Evolutionary conservation across 2,797 vertebrate species (phyloP).

Genomic region (Rachycentron canadum): DNA sequence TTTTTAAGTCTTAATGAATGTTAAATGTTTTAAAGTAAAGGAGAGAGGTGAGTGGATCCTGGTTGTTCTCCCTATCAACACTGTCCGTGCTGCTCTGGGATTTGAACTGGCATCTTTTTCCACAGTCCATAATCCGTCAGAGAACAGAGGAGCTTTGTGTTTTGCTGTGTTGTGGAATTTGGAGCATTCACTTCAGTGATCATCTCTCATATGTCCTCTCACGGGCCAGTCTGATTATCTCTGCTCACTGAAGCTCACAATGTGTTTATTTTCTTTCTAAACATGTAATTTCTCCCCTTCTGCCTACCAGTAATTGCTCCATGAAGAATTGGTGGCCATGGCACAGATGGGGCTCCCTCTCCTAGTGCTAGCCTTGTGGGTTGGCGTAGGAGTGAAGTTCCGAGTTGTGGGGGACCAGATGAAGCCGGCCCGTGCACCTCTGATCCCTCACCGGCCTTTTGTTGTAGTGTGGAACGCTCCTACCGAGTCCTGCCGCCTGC

Average conservation of each 20-base stretch:
- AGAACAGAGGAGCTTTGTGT: slow-evolving; percentile 74
- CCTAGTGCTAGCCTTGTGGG: slow-evolving; percentile 43
- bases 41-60: neutral
- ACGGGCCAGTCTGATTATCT: slow-evolving; percentile 65
- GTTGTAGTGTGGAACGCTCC: slow-evolving; percentile 92
- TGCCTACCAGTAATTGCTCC: slow-evolving; percentile 60
- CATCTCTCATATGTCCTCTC: slow-evolving; percentile 54
- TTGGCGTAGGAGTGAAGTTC: slow-evolving; percentile 43
- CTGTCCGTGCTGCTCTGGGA: slow-evolving; percentile 3
- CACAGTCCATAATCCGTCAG: slow-evolving; percentile 11
- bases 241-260: slow-evolving; percentile 71
- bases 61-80: neutral
- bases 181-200: slow-evolving; percentile 67
- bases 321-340: slow-evolving; percentile 62
- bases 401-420: slow-evolving; percentile 42
- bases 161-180: slow-evolving; percentile 75
- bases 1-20: neutral
- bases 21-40: neutral
- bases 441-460: slow-evolving; percentile 89
- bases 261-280: slow-evolving; percentile 56
- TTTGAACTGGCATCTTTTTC: slow-evolving; percentile 29
- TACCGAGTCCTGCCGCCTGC: slow-evolving; percentile 87
- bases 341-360: slow-evolving; percentile 52
- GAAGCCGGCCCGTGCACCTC: slow-evolving; percentile 84
- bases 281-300: slow-evolving; percentile 37